Base-by-base conservation (phyloP, 2,113 vertebrate species). In the Python bivittatus region DNA sequence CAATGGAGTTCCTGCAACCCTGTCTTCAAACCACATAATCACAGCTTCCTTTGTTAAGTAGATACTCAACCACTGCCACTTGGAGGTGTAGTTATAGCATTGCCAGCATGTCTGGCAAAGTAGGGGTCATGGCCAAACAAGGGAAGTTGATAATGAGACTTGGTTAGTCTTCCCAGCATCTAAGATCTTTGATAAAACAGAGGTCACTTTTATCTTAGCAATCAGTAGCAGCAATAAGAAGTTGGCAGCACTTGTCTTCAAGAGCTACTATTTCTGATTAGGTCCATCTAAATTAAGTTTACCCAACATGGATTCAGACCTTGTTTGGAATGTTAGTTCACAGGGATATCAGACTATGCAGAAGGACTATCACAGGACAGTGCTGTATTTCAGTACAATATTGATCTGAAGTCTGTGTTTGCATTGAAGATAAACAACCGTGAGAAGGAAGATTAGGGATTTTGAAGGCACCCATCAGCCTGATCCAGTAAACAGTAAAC, bases 1-100 rank as follows among this genome's bases (percentile, higher is more conserved):
- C 48, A 89, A 57, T 12, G 2, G 15, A 88, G 44, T 27, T 79
- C 29, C 57, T 44, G 58, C 61, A 29, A 29, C 57, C 23, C 13
- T 56, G n/a, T 38, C 20, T 85, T 27, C 15, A 42, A 85, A 54
- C 79, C 88, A 92, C 88, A 89, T 68, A 54, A 56, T 61, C 92
- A 68, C 33, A n/a, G 48, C 23, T 42, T 84, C 79, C 88, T 64
- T 89, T n/a, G n/a, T 13, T 38, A n/a, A 33, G 6, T 56, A 54
- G 57, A 90, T 88, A 84, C 12, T 17, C 15, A 22, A 33, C 22
- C 56, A 64, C 38, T 53, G 58, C 48, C n/a, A 3, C 57, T 85
- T 90, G 57, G 33, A 68, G 15, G 48, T 53, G 48, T 10, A 54
- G 5, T 89, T 88, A 86, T 44, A n/a, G 48, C 23, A 61, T 29